Conservation (phyloP, 2,797 vertebrate genomes). For the Syndactyla subalaris region DNA sequence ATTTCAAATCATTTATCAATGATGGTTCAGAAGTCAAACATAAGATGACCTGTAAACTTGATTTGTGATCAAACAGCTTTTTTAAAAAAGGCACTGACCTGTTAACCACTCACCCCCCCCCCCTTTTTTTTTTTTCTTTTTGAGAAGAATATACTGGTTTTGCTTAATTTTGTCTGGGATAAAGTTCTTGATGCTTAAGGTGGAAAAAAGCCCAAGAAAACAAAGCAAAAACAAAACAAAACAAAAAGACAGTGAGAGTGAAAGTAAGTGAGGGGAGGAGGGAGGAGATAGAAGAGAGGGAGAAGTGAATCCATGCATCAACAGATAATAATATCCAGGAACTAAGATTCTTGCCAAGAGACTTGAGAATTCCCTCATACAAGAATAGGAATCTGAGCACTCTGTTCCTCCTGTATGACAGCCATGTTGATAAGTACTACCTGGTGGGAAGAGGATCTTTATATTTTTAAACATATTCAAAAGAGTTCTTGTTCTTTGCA, state of each 20-base stretch:
- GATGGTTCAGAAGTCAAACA: not conserved
- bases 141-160: not conserved
- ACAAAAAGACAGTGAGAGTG: not conserved
- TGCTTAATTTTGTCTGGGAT: not conserved
- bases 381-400: not conserved
- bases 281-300: not conserved
- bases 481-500: not conserved
- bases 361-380: not conserved
- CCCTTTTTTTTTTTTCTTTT: not conserved
- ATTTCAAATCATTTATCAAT: not conserved
- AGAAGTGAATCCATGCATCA: not conserved
- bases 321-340: not conserved
- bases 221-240: not conserved
- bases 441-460: not conserved
- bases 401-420: not conserved
- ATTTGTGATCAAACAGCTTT: not conserved
- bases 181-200: not conserved
- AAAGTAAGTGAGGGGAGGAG: rapidly evolving
- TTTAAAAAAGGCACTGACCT: not conserved
- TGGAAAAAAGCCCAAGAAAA: not conserved
- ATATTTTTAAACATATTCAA: not conserved
- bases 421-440: not conserved
- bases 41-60: not conserved
- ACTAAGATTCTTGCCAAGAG: not conserved
- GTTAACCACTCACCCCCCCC: not conserved